Evolutionary conservation across 53 echinoderm and acorn worm species (phyloP).

Genomic region (Apostichopus leukothele): DNA sequence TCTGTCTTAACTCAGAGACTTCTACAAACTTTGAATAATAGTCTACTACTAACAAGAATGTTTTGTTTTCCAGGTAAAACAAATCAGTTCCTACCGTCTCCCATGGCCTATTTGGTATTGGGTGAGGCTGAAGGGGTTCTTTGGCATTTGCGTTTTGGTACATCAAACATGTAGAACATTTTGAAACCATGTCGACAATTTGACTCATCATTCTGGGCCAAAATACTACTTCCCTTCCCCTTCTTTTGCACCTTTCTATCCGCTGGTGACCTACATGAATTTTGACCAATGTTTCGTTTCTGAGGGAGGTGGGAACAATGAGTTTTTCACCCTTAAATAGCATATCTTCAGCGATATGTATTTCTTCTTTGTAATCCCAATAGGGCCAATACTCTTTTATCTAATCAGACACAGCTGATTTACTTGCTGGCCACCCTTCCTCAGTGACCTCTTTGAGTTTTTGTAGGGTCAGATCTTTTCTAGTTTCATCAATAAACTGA

Average conservation of each 20-base stretch:
- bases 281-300: slow-evolving; percentile 34
- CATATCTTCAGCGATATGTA: slow-evolving; percentile 35
- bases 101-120: slow-evolving; percentile 55
- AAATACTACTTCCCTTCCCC: slow-evolving; percentile 41
- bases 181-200: slow-evolving; percentile 12
- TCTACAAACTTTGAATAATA: slow-evolving; percentile 14
- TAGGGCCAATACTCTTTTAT: slow-evolving; percentile 26
- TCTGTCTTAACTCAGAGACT: neutral
- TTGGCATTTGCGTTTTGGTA: neutral
- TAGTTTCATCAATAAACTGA: slow-evolving; percentile 21
- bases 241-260: slow-evolving; percentile 45
- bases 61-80: slow-evolving; percentile 3
- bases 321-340: slow-evolving; percentile 35
- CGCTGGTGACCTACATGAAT: slow-evolving; percentile 48
- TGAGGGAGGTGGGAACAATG: slow-evolving; percentile 18
- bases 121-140: slow-evolving; percentile 44
- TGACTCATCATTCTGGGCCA: slow-evolving; percentile 51
- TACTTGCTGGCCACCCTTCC: slow-evolving; percentile 42
- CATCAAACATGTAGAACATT: slow-evolving; percentile 22
- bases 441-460: slow-evolving; percentile 29
- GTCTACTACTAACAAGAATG: slow-evolving; percentile 52
- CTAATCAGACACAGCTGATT: slow-evolving; percentile 14
- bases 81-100: slow-evolving; percentile 45
- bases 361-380: slow-evolving; percentile 46
- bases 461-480: slow-evolving; percentile 50